phyloP scores from a whole-genome alignment of 1,140 invertebrate species.

The Brachionus angularis region DNA sequence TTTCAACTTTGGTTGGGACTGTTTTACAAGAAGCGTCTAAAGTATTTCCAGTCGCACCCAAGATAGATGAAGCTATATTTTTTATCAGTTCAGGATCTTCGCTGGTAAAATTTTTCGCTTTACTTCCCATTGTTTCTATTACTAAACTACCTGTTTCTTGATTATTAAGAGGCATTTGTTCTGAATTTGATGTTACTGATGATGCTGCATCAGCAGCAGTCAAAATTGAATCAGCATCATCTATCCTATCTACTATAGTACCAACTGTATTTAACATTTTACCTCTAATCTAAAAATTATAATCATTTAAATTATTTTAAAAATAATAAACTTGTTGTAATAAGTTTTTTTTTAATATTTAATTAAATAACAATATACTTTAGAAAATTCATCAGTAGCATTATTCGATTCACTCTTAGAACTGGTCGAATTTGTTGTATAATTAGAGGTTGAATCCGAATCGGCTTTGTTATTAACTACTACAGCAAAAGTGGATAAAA shows the following conservation, averaged over 20 bases:
- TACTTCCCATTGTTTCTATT: constrained; percentile 30
- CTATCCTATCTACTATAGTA: constrained; percentile 12
- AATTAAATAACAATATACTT: neutral
- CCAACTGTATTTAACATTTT: constrained; percentile 31
- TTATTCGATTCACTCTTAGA: neutral
- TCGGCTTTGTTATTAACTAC: constrained; percentile 29
- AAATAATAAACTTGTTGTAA: neutral
- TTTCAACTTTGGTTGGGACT: constrained; percentile 17
- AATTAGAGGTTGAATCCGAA: too few relatives aligned
- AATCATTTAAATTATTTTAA: too few relatives aligned
- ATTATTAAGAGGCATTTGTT: constrained; percentile 43
- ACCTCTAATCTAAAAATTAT: neutral
- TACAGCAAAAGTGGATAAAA: constrained; percentile 13
- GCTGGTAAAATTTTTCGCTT: constrained; percentile 10
- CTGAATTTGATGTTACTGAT: constrained; percentile 19
- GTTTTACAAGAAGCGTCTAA: constrained; percentile 6
- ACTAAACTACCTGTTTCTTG: constrained; percentile 35
- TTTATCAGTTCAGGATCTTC: constrained; percentile 1
- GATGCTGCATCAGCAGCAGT: constrained; percentile 12
- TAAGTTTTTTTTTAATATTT: neutral
- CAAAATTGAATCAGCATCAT: constrained; percentile 20
- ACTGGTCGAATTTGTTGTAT: neutral
- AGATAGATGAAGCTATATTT: neutral
- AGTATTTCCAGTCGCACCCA: constrained; percentile 16
- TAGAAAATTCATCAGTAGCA: constrained; percentile 3